Base-by-base conservation (phyloP, 2,888 invertebrate species). In the Limnephilus rhombicus region DNA sequence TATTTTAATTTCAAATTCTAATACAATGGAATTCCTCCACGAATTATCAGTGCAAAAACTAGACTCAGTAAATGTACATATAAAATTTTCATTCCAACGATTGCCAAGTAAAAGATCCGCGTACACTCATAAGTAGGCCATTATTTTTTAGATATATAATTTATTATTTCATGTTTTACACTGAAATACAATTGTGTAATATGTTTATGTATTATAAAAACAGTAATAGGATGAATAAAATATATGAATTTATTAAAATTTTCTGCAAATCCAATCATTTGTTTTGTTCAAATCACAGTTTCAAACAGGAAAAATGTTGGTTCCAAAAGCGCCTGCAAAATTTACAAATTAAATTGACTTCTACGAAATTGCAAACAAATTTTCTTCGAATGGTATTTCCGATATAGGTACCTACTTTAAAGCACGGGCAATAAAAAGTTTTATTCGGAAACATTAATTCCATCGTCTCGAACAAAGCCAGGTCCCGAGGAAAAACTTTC, bases 361-460 rank as follows among this genome's bases (percentile, higher is more conserved):
- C 45, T 11, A 24, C 83, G 18, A 37, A 83, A 37, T 83, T 41
- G 37, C 83, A 3, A 83, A 83, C 37, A 83, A 83, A 83, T 83
- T 34, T 83, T 24, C 24, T 83, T 41, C n/a, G 34, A 83, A 83
- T 83, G 24, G 37, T 53, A 34, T 90, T 53, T 90, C 88, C 88
- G n/a, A 85, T 91, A 87, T 85, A 31, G 31, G 1, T 31, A 86
- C 49, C 49, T 49, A 49, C 34, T 91, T 80, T 53, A 91, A 91
- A 68, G 80, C 80, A 29, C n/a, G 15, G 31, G 85, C 81, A 89
- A 89, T 89, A 91, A 91, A 92, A 92, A 90, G 90, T 92, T 92
- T 90, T 92, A 92, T 87, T 83, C 45, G 81, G 80, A 90, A 86
- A 88, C 92, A 92, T 92, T 92, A 92, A 87, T 90, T 92, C 90